Base-by-base conservation (phyloP, 2,797 vertebrate species). In the Megalops cyprinoides region DNA sequence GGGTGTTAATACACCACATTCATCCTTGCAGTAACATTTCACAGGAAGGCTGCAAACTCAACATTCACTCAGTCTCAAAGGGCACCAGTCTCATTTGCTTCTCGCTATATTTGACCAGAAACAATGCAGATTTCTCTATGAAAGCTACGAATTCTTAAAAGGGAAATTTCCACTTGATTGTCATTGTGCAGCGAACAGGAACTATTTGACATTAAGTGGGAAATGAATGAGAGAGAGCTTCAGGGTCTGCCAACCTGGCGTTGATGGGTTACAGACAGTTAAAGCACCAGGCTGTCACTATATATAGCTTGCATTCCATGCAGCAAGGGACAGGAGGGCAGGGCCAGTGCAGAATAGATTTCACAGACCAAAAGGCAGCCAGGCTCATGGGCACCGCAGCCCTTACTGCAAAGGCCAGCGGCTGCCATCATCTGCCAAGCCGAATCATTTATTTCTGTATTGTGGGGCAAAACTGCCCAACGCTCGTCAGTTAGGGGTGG, bases 291-390 rank as follows among this genome's bases (percentile, higher is more conserved):
- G 9, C 71, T 44, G 25, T 23, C 5, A n/a, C 71, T 74, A 74
- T 48, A 48, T 49, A 31, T 75, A 75, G 74, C 25, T 75, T 46
- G 12, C 74, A 75, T 75, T 75, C 74, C n/a, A 74, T 31, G 46
- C 8, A 75, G 28, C 14, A n/a, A 31, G 10, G 15, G 44, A 51
- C 71, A 25, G 9, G 23, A 74, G 39, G 18, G 39, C 71, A 48
- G 7, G 5, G 39, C n/a, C 44, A 48, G 1, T 73, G 69, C 9
- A 44, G 42, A 8, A 14, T 15, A 51, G 23, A 49, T 39, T 25
- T 4, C 25, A n/a, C n/a, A 34, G 28, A 28, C 42, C 46, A 44
- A 25, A 75, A 34, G 31, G 25, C 46, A 46, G 37, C 9, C 44
- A 44, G 71, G 18, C 46, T 34, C 20, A 51, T 10, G n/a, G 73